These are phyloP conservation scores for Petrocephalus microphthalmus DNA, from an alignment of 2,113 vertebrate genomes.

Conservation along the genomic window DNA sequence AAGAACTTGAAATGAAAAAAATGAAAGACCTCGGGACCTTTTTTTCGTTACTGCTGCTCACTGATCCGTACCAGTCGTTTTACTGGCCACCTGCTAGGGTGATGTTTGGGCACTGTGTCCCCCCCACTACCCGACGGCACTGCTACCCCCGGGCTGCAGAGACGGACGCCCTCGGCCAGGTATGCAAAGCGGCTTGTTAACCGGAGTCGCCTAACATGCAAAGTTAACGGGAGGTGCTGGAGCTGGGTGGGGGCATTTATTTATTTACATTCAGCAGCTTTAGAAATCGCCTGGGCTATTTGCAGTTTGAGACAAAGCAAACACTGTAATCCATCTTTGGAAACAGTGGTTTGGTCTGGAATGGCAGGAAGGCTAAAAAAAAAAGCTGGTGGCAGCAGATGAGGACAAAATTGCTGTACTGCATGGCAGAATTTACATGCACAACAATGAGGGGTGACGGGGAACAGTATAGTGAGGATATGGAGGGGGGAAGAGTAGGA, in stretches of 20 bases:
- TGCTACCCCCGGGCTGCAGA: not conserved
- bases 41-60: not conserved
- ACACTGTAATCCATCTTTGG: conserved; percentile 15
- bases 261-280: conserved; percentile 19
- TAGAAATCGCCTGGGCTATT: not conserved
- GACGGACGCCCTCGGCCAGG: not conserved
- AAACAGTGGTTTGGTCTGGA: not conserved
- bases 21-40: not conserved
- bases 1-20: not conserved
- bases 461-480: not conserved
- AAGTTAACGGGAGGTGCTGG: conserved; percentile 16
- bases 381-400: not conserved
- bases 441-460: not conserved
- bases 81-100: not conserved
- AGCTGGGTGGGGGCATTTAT: not conserved
- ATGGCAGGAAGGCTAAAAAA: not conserved
- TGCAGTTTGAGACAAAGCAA: not conserved
- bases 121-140: not conserved
- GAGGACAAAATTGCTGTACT: not conserved
- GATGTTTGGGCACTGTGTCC: not conserved
- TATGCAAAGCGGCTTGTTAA: conserved; percentile 21
- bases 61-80: not conserved
- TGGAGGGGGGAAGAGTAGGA: not conserved
- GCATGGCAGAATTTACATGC: not conserved
- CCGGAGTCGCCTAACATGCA: conserved; percentile 17